Evolutionary conservation across 1,140 invertebrate species (phyloP).

Genomic region (Hypothenemus hampei): DNA sequence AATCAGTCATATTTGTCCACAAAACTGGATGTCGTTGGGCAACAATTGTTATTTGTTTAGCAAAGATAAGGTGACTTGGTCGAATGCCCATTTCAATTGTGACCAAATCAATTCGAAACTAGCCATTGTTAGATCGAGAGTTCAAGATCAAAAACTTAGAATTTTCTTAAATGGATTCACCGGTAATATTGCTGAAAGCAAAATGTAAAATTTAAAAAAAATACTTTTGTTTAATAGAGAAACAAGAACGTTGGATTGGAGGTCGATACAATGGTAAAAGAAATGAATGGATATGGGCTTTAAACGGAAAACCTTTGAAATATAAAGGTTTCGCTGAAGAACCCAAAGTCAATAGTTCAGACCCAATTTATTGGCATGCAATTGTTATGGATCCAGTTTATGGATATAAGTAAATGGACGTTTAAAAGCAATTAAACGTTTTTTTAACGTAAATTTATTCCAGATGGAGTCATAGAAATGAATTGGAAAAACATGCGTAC

Average conservation of each 20-base stretch:
- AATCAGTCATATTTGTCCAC: constrained; percentile 20
- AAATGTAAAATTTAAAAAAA: not conserved
- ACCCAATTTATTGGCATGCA: constrained; percentile 23
- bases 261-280: constrained; percentile 65
- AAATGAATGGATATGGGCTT: constrained; percentile 66
- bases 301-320: constrained; percentile 49
- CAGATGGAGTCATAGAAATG: constrained; percentile 29
- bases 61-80: constrained; percentile 21
- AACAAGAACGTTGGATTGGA: constrained; percentile 66
- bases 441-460: constrained; percentile 1
- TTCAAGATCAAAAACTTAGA: constrained; percentile 21
- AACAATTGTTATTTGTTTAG: constrained; percentile 24
- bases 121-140: constrained; percentile 14
- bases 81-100: constrained; percentile 21
- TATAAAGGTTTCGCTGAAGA: constrained; percentile 30
- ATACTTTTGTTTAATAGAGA: constrained; percentile 11
- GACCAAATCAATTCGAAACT: constrained; percentile 20
- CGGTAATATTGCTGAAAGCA: too few species aligned
- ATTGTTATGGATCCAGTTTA: constrained; percentile 30
- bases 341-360: not conserved
- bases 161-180: constrained; percentile 26
- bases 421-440: not conserved
- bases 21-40: constrained; percentile 27
- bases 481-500: constrained; percentile 26
- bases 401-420: constrained; percentile 21